Base-by-base conservation (phyloP, 2,888 invertebrate species). In the Phengaris arion region DNA sequence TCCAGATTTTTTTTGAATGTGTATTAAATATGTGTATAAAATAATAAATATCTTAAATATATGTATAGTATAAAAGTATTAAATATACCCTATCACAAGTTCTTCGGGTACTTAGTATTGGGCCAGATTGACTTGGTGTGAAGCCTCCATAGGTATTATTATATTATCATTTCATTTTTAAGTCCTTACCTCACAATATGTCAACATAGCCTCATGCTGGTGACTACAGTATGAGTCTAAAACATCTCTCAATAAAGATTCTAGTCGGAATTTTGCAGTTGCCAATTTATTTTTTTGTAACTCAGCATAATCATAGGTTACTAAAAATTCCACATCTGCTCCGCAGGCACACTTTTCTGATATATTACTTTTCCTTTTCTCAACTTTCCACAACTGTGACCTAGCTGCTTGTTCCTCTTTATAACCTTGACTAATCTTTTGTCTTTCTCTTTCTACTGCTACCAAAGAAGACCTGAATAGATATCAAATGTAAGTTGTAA, bases 211-310 rank as follows among this genome's bases (percentile, higher is more conserved):
- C 0, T 85, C 83, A 80, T 92, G 90, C 77, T 91, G 90, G 78
- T 93, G 86, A 80, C 91, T 90, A 74, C 92, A 92, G 78, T 90
- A 93, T 0, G 90, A 88, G 45, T 92, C 90, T 80, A 90, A 89
- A 0, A 91, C 84, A 76, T 92, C 90, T 54, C 84, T 83, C 68
- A 90, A 77, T 10, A 93, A 77, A 0, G 83, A 82, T 75, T 92
- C 88, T n/a, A 92, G 78, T 69, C 83, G 83, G 82, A 93, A 79
- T 74, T 85, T 85, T 0, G 91, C 90, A 0, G 85, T 82, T 0
- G 92, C 91, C 35, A 93, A 76, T 76, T 81, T 87, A 22, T 89
- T 88, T 73, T 84, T 88, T 74, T 85, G 74, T 73, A 93, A 78
- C 77, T 86, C 83, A 0, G 93, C 93, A 59, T 88, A 80, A 57